These are phyloP conservation scores for Scaeva pyrastri DNA, from an alignment of 2,888 invertebrate genomes.

Conservation along the genomic window DNA sequence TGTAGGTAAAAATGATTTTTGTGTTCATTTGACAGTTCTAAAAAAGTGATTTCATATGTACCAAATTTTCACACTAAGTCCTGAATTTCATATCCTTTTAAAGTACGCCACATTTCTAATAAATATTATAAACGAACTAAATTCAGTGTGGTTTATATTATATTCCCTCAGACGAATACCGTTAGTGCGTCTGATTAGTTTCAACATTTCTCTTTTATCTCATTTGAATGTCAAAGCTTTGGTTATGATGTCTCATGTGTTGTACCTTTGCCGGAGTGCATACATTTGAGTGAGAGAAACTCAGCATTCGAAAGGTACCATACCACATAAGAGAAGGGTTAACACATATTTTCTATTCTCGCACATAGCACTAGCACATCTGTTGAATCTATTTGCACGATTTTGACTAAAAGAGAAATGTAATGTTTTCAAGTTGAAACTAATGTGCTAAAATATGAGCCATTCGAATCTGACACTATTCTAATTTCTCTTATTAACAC, in stretches of 20 bases:
- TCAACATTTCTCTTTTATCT: background rate
- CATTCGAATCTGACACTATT: no score
- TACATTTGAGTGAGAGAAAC: background rate
- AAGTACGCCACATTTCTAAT: no score
- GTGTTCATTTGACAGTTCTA: no score
- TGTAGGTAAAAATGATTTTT: no score
- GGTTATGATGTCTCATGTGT: no score
- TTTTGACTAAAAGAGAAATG: constrained; percentile 27
- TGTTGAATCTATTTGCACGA: constrained; percentile 63
- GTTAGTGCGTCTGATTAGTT: background rate
- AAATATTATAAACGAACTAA: no score
- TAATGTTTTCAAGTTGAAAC: background rate
- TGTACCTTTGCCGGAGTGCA: background rate
- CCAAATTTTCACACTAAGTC: no score
- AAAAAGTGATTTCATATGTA: no score
- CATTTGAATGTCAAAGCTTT: constrained; percentile 2
- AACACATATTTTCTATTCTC: background rate
- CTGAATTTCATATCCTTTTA: no score
- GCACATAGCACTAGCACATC: constrained; percentile 60
- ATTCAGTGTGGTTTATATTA: no score
- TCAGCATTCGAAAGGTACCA: background rate
- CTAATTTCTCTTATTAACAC: background rate
- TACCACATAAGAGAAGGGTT: constrained; percentile 20
- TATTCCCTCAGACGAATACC: no score
- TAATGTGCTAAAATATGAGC: constrained; percentile 1